Evolutionary conservation across 2,888 invertebrate species (phyloP), one percentile per base, ranked within the genome.

Genomic region (Theodoxus fluviatilis): DNA sequence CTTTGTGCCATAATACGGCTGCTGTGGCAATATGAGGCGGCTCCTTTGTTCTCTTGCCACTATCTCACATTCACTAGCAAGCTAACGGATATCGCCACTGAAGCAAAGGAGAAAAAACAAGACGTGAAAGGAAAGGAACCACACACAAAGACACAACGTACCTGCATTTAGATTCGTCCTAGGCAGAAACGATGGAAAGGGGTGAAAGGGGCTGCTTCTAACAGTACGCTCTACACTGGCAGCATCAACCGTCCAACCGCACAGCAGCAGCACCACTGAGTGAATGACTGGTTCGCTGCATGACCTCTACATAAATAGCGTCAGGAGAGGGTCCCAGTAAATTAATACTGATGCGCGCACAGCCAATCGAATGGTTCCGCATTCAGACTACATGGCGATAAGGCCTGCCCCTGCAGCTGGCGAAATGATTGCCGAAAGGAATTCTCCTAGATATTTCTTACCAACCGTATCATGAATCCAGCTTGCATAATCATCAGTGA

Each of bases 301-400:
- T 77, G 79, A 79, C 77, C 79, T 75, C 75, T 67, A 71, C 74
- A 75, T 74, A 77, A 75, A 75, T 77, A 77, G 75, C 75, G 71
- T 70, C 67, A 71, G 71, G 74, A 70, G 61, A 71, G 71, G 69
- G 69, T 70, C 40, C 40, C 63, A 71, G 75, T 69, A 73, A 75
- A 75, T 74, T 76, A 76, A 75, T 76, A 73, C 74, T 69, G 69
- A 71, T 67, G 69, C 65, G 67, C 57, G 70, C 55, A 52, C 74
- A 75, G 71, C 77, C 77, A 77, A 77, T 77, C 73, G 71, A 72
- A 74, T n/a, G n/a, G n/a, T n/a, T n/a, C n/a, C n/a, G n/a, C n/a
- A n/a, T n/a, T n/a, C n/a, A n/a, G n/a, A n/a, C n/a, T n/a, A n/a
- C n/a, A n/a, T n/a, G n/a, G n/a, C n/a, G n/a, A n/a, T n/a, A n/a